Conservation (phyloP, 2,113 vertebrate species). For the Vicugna pacos region DNA sequence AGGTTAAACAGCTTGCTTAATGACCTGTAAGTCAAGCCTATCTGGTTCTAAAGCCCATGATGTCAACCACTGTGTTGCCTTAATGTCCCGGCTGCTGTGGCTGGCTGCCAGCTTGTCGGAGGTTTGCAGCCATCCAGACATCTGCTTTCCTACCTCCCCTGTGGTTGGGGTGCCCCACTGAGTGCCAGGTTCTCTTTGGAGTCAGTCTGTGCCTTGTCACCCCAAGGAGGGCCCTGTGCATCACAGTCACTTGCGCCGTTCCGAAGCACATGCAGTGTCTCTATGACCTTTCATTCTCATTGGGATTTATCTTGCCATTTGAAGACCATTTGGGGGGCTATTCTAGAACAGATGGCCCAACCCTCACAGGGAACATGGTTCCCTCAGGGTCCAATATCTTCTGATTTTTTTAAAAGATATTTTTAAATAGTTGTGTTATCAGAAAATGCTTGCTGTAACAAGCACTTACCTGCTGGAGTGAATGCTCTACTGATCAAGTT, state of each 20-base stretch:
- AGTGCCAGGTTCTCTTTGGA: conserved; percentile 25
- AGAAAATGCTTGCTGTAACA: conserved; percentile 4
- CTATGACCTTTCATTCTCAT: neutral
- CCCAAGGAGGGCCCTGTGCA: neutral
- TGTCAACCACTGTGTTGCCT: neutral
- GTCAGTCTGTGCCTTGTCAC: neutral
- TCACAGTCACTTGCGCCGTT: neutral
- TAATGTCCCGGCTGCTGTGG: neutral
- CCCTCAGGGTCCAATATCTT: neutral
- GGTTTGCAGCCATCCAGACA: neutral
- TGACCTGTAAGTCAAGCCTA: neutral
- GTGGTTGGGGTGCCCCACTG: neutral
- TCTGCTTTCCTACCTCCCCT: neutral
- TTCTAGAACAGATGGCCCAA: conserved; percentile 4
- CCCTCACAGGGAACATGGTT: neutral
- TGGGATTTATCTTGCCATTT: neutral
- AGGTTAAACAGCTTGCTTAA: neutral
- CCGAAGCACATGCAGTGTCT: neutral
- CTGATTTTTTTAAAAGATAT: neutral
- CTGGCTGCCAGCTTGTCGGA: neutral
- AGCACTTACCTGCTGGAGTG: neutral
- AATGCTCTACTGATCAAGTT: neutral
- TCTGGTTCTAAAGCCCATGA: neutral
- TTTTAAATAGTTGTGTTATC: neutral
- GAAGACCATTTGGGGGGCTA: neutral